A percentile compares a stretch with the other conserved stretches of the same genome.
These are phyloP conservation scores for Nephotettix cincticeps DNA, from an alignment of 1,140 invertebrate genomes.

Conservation along the genomic window DNA sequence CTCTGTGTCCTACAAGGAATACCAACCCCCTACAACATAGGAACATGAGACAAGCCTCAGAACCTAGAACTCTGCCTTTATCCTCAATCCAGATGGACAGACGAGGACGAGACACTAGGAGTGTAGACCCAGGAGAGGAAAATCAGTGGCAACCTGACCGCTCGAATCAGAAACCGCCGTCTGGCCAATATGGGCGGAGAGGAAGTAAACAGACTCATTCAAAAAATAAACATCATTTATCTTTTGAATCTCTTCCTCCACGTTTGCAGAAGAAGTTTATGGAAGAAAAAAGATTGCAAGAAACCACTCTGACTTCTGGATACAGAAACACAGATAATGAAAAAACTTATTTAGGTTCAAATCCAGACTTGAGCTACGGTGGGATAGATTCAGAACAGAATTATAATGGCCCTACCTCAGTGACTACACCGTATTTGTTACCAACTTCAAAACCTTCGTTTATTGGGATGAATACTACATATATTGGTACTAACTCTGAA, in stretches of 20 bases:
- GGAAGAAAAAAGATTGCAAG: constrained; percentile 47
- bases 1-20: neutral
- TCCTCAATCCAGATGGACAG: constrained; percentile 46
- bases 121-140: constrained; percentile 52
- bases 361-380: constrained; percentile 19
- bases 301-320: constrained; percentile 41
- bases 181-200: constrained; percentile 48
- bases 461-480: constrained; percentile 16
- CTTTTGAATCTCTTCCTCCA: constrained; percentile 53
- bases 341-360: constrained; percentile 20
- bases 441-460: constrained; percentile 24
- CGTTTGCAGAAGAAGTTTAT: constrained; percentile 54
- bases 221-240: constrained; percentile 30
- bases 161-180: constrained; percentile 51
- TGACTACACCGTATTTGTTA: neutral
- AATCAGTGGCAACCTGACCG: constrained; percentile 53
- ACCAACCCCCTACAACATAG: constrained; percentile 7
- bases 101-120: constrained; percentile 54
- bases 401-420: neutral
- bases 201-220: constrained; percentile 46
- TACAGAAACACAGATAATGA: constrained; percentile 8
- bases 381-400: constrained; percentile 11
- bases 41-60: constrained; percentile 50
- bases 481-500: constrained; percentile 45
- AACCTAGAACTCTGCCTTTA: constrained; percentile 49